phyloP scores from a whole-genome alignment of 2,797 vertebrate genomes.

The Falco peregrinus region DNA sequence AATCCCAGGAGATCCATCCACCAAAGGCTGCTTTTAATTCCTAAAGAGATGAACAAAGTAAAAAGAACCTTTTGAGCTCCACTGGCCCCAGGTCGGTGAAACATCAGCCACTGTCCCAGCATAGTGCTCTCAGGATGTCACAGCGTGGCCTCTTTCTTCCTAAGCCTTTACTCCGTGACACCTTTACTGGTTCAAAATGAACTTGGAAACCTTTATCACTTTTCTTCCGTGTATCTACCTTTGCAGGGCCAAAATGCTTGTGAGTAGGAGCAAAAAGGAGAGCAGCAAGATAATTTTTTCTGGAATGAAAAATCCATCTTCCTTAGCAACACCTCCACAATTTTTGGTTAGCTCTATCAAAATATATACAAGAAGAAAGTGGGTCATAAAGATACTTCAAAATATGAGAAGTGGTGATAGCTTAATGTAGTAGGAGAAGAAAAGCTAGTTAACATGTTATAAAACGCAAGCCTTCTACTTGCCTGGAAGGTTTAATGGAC shows the following conservation, averaged over 20 bases:
- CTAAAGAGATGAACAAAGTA: neutral
- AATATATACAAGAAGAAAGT: neutral
- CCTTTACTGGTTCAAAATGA: neutral
- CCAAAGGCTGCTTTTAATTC: neutral
- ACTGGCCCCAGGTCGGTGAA: neutral
- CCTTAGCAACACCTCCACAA: neutral
- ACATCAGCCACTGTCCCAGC: neutral
- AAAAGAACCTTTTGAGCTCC: neutral
- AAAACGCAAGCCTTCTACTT: neutral
- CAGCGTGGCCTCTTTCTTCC: neutral
- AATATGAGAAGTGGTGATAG: neutral
- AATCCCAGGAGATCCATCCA: neutral
- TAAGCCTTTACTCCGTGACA: neutral
- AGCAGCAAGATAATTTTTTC: neutral
- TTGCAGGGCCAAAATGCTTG: neutral
- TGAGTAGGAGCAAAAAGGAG: neutral
- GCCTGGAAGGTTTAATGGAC: slow-evolving; percentile 15
- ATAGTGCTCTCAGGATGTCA: neutral
- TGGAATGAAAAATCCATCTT: neutral
- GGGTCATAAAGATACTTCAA: neutral
- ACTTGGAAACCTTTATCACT: neutral
- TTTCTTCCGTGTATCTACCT: neutral
- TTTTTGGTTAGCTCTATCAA: neutral
- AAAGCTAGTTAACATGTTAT: neutral
- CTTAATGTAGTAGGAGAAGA: neutral